Evolutionary conservation across 2,797 vertebrate genomes (phyloP).

Genomic region (Rousettus madagascariensis): DNA sequence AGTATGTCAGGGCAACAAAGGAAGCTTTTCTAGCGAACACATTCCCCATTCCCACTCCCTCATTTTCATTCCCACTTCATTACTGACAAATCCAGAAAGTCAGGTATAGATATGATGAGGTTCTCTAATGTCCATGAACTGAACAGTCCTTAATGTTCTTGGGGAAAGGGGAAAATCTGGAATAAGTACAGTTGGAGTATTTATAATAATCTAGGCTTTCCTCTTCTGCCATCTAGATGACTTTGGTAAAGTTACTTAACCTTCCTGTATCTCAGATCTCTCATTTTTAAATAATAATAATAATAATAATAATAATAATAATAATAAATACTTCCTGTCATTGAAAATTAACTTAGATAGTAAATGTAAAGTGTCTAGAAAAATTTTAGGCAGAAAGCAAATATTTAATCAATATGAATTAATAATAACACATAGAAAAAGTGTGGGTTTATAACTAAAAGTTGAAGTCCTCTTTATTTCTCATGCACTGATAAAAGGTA

Average conservation of each 20-base stretch:
- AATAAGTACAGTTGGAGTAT: not conserved
- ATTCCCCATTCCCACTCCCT: not conserved
- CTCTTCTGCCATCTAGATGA: not conserved
- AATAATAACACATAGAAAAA: not conserved
- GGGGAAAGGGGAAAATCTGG: not conserved
- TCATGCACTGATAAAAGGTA: not conserved
- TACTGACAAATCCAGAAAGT: not conserved
- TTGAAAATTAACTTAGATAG: conserved; percentile 1
- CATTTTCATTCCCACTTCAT: not conserved
- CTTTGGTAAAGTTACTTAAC: not conserved
- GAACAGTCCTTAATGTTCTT: not conserved
- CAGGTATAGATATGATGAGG: not conserved
- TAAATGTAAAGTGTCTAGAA: not conserved
- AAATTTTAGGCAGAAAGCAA: conserved; percentile 1
- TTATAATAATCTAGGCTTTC: not conserved
- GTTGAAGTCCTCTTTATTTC: not conserved
- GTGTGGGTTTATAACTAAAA: not conserved
- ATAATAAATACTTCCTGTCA: not conserved
- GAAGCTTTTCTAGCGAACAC: not conserved
- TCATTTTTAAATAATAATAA: not conserved
- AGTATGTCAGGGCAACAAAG: not conserved
- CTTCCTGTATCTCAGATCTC: not conserved
- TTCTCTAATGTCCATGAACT: not conserved
- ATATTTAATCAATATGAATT: not conserved
- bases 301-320: not conserved